A percentile compares a stretch with the other conserved stretches of the same genome.
phyloP scores from a whole-genome alignment of 2,888 invertebrate genomes.

The Nemotelus nigrinus region DNA sequence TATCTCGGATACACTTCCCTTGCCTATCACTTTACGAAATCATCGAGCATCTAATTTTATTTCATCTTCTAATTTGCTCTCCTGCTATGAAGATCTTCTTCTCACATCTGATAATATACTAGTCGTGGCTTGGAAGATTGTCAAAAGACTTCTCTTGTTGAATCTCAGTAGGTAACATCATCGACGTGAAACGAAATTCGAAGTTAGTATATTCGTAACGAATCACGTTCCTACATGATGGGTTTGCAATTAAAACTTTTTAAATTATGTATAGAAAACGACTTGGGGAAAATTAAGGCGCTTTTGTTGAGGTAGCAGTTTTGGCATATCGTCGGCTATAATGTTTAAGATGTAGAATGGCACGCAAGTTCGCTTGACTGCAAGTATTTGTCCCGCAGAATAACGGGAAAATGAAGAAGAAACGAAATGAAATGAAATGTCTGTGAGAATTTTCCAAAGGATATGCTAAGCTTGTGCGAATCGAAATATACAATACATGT shows the following conservation, averaged over 20 bases:
- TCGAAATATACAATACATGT: too few species aligned
- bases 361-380: too few species aligned
- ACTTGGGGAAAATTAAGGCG: not conserved
- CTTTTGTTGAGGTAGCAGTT: not conserved
- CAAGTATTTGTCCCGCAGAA: not conserved
- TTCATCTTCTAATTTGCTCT: constrained; percentile 36
- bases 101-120: too few species aligned
- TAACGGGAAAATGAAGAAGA: constrained; percentile 12
- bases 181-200: constrained; percentile 5
- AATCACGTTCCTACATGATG: constrained; percentile 43
- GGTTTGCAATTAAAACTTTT: constrained; percentile 45
- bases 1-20: not conserved
- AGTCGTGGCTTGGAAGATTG: not conserved
- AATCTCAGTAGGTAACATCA: too few species aligned
- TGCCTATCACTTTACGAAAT: not conserved
- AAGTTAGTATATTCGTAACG: constrained; percentile 33
- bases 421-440: not conserved
- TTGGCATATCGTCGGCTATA: too few species aligned
- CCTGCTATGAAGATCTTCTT: too few species aligned
- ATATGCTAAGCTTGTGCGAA: not conserved
- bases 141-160: too few species aligned
- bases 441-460: not conserved
- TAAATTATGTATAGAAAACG: constrained; percentile 40
- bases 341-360: too few species aligned
- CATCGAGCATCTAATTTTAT: constrained; percentile 29